Evolutionary conservation across 2,888 invertebrate species (phyloP), one percentile per base, ranked within the genome.

Genomic region (Corythucha ciliata): DNA sequence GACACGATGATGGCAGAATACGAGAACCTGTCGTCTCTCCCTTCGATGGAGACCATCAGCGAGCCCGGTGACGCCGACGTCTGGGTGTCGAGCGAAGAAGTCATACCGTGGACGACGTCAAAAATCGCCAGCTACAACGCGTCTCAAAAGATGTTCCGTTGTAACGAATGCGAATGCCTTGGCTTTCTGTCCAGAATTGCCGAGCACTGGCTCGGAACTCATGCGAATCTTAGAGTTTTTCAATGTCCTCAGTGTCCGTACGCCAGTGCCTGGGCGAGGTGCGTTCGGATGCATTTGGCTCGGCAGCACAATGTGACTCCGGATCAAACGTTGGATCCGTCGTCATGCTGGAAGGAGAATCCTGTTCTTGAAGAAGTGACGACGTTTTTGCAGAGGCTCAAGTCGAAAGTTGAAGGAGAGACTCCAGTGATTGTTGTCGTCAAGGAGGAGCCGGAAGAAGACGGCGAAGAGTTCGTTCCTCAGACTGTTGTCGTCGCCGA

Each of bases 121-220:
- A 83, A 83, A 69, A 77, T 87, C 56, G 86, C 85, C 48, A 80
- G 82, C 60, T 87, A 83, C 70, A 83, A 83, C 70, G 79, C 81
- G 2, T 76, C 78, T 52, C 82, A 83, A 68, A 79, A 83, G 54
- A 72, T 83, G 48, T 83, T 83, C 70, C 76, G 81, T 63, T 83
- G 83, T 68, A 74, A 79, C 41, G 82, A 83, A 64, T 83, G 83
- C 69, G 81, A 82, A 65, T 81, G 80, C 69, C 80, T 81, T 14
- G 83, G 83, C 20, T 81, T 81, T 68, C 72, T 83, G 55, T 78
- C 80, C 47, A 72, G 82, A 56, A 77, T 83, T 20, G 82, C 82
- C 1, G 83, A 83, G 68, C 83, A 83, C 69, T 83, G 83, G 81
- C 71, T 83, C 36, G 83, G 82, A 48, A 80, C 81, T 37, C 82